phyloP scores from a whole-genome alignment of 2,797 vertebrate species.

The Lophura swinhoii region DNA sequence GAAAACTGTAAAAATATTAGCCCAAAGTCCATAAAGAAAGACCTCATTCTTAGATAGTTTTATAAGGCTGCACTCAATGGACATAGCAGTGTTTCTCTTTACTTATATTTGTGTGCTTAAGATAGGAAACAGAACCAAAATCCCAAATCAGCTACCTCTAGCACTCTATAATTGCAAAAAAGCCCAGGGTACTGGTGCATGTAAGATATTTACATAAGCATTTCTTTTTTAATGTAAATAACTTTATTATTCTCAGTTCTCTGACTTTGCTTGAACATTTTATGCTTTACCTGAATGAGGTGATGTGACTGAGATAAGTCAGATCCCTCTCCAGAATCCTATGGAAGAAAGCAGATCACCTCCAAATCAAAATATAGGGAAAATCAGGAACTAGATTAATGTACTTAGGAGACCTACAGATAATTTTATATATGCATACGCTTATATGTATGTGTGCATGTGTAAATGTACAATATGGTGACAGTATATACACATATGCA shows the following conservation, averaged over 20 bases:
- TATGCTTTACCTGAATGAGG: background rate
- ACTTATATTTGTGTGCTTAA: background rate
- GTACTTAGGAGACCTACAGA: background rate
- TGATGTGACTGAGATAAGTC: background rate
- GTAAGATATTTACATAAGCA: background rate
- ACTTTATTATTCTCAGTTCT: background rate
- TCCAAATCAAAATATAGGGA: background rate
- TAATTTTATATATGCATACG: background rate
- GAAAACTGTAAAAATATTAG: slow-evolving; percentile 8
- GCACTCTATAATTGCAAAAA: background rate
- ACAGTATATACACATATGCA: background rate
- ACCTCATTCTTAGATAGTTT: background rate
- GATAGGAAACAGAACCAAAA: background rate
- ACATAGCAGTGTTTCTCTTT: background rate
- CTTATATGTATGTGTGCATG: background rate
- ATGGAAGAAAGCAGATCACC: background rate
- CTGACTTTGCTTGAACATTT: background rate
- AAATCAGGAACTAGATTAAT: background rate
- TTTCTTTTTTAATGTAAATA: background rate
- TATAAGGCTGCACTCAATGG: background rate
- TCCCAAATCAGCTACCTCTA: background rate
- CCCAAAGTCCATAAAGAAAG: background rate
- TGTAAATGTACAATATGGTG: background rate
- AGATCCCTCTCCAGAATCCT: background rate
- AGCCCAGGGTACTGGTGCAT: fast-evolving